phyloP scores from a whole-genome alignment of 2,797 vertebrate species.

The Gobionotothen gibberifrons region DNA sequence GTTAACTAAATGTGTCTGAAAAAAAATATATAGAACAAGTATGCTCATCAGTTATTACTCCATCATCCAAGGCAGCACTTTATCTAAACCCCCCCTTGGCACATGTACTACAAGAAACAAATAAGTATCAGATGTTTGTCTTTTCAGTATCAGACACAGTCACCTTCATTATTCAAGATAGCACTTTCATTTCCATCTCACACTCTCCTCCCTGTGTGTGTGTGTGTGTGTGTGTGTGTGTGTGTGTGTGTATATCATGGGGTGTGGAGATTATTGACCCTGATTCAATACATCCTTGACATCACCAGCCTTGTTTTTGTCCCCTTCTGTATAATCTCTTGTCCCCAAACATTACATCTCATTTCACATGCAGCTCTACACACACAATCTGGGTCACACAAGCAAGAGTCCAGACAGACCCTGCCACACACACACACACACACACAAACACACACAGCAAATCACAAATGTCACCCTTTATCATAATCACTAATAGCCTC shows the following conservation, averaged over 20 bases:
- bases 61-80: not conserved
- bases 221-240: not conserved
- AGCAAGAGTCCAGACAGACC: constrained; percentile 53
- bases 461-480: constrained; percentile 61
- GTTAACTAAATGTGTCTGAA: constrained; percentile 18
- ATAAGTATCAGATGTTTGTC: no score
- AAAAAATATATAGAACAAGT: not conserved
- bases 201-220: not conserved
- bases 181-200: not conserved
- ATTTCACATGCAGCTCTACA: constrained; percentile 47
- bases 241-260: not conserved
- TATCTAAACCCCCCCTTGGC: not conserved
- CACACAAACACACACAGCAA: constrained; percentile 15
- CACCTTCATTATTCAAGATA: not conserved
- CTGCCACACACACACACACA: constrained; percentile 26
- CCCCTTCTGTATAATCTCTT: constrained; percentile 53
- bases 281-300: constrained; percentile 46
- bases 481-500: constrained; percentile 69
- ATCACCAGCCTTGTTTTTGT: constrained; percentile 53
- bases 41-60: not conserved
- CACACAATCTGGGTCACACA: constrained; percentile 71
- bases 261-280: constrained; percentile 11
- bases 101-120: no score
- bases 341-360: constrained; percentile 52
- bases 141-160: constrained; percentile 4